Evolutionary conservation across 2,797 vertebrate species (phyloP).

Genomic region (Premnoplex brunnescens): DNA sequence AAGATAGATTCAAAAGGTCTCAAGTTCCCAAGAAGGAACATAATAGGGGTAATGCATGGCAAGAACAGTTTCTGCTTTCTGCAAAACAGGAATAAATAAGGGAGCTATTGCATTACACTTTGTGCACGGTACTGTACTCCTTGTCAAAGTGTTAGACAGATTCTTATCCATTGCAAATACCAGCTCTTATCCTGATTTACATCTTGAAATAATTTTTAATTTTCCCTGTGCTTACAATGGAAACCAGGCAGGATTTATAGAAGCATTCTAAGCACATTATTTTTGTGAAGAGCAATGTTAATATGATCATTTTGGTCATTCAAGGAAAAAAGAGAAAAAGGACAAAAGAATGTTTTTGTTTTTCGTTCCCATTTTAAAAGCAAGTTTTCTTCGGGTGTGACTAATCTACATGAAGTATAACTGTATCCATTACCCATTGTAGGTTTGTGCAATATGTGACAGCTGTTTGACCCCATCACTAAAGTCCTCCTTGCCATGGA

Average conservation of each 20-base stretch:
- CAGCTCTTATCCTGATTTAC: not conserved
- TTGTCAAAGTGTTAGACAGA: conserved; percentile 6
- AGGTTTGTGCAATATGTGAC: conserved; percentile 35
- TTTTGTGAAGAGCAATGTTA: conserved; percentile 23
- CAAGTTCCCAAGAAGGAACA: conserved; percentile 68
- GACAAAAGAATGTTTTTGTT: not conserved
- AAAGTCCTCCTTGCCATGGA: not conserved
- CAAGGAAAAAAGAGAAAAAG: not conserved
- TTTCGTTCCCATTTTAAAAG: conserved; percentile 39
- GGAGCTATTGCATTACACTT: not conserved
- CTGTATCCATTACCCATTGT: conserved; percentile 53
- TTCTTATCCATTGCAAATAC: conserved; percentile 5
- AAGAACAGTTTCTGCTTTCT: conserved; percentile 31
- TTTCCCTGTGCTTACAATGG: not conserved
- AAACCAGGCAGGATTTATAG: conserved; percentile 25
- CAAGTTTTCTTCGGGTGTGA: conserved; percentile 27
- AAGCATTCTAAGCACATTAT: not conserved
- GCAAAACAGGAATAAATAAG: conserved; percentile 35
- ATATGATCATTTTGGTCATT: conserved; percentile 9
- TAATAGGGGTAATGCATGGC: conserved; percentile 50
- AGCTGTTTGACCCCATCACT: conserved; percentile 57
- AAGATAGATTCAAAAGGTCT: conserved; percentile 73
- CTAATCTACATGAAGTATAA: conserved; percentile 57
- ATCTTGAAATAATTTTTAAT: conserved; percentile 31
- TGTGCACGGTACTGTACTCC: not conserved